These are phyloP conservation scores for Sthenelais limicola DNA, from an alignment of 2,888 invertebrate genomes.

Conservation along the genomic window DNA sequence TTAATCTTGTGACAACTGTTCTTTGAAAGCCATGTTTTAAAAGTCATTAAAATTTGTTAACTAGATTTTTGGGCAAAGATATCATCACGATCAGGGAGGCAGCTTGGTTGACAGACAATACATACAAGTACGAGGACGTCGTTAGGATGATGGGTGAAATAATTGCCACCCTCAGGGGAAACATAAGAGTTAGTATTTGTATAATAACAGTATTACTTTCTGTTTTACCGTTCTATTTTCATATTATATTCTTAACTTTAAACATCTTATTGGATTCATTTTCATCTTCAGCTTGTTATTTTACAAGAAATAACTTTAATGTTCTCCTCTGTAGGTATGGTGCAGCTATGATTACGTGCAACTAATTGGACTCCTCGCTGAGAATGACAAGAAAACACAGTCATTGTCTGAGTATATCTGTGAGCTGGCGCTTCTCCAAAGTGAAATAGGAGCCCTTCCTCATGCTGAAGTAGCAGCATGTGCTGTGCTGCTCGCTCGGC, in stretches of 20 bases:
- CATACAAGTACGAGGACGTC: conserved; percentile 71
- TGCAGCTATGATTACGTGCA: conserved; percentile 65
- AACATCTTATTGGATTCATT: background rate
- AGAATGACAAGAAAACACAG: conserved; percentile 53
- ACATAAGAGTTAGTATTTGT: conserved; percentile 56
- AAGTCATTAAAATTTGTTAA: background rate
- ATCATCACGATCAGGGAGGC: conserved; percentile 71
- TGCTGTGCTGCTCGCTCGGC: conserved; percentile 63
- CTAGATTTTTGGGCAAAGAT: conserved; percentile 66
- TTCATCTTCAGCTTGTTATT: background rate
- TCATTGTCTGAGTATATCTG: conserved; percentile 66
- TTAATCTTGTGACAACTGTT: background rate
- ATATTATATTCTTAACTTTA: background rate
- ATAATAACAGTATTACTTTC: background rate
- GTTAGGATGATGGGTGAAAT: conserved; percentile 71
- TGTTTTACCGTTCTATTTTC: background rate
- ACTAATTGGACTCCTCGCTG: conserved; percentile 58
- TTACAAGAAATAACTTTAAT: background rate
- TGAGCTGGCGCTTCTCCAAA: conserved; percentile 66
- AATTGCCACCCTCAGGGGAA: conserved; percentile 64
- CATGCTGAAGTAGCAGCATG: conserved; percentile 66
- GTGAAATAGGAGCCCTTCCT: conserved; percentile 67
- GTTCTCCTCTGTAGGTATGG: conserved; percentile 50
- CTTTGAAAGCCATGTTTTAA: background rate
- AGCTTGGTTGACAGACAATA: conserved; percentile 71